Evolutionary conservation across 2,888 invertebrate species (phyloP).

Genomic region (Xylophagus ater): DNA sequence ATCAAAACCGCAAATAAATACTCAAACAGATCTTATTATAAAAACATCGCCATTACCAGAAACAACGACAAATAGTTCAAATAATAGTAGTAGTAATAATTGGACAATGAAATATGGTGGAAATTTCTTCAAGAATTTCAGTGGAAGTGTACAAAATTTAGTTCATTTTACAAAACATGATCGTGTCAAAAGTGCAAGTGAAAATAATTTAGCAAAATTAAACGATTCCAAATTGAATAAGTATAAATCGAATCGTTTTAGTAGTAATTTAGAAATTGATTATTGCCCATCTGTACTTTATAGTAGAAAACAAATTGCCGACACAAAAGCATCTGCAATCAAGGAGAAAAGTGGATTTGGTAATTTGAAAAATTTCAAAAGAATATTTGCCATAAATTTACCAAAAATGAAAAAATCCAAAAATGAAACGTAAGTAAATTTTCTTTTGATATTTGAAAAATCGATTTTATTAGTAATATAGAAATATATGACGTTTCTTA

Average conservation of each 20-base stretch:
- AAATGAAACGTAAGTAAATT: neutral
- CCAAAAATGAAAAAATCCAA: slow-evolving; percentile 9
- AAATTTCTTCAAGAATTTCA: slow-evolving; percentile 10
- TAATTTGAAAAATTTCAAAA: slow-evolving; percentile 12
- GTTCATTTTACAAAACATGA: slow-evolving; percentile 5
- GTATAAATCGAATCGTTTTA: slow-evolving; percentile 1
- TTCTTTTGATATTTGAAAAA: neutral
- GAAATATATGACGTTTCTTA: too few relatives aligned
- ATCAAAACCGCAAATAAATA: neutral
- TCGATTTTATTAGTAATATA: too few relatives aligned
- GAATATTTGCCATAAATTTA: slow-evolving; percentile 12
- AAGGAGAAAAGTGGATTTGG: neutral
- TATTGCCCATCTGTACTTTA: slow-evolving; percentile 19
- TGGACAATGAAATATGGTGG: neutral
- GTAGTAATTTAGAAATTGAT: slow-evolving; percentile 7
- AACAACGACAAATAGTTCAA: slow-evolving; percentile 1
- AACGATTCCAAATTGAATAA: slow-evolving; percentile 7
- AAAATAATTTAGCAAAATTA: slow-evolving; percentile 16
- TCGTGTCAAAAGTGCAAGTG: slow-evolving; percentile 16
- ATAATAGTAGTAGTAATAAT: slow-evolving; percentile 3
- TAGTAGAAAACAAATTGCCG: slow-evolving; percentile 12
- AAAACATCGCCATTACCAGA: neutral
- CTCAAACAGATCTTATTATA: neutral
- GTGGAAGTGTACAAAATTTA: slow-evolving; percentile 18
- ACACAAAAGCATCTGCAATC: neutral